phyloP scores from a whole-genome alignment of 2,888 invertebrate genomes.

The Molanna angustata region DNA sequence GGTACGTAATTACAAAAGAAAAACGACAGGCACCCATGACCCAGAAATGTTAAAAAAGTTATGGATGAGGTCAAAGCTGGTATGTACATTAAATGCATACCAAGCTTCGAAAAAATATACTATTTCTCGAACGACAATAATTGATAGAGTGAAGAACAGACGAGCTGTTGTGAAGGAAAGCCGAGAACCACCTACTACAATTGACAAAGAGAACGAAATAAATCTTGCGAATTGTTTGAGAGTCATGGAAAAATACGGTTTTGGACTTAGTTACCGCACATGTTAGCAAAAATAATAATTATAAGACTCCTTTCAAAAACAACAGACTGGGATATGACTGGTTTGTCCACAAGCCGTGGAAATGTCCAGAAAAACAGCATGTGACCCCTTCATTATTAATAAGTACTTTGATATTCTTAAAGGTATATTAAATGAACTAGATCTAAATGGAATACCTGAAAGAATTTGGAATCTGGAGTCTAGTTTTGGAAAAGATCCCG shows the following conservation, averaged over 20 bases:
- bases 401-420: constrained; percentile 4
- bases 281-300: not conserved
- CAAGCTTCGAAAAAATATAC: no score
- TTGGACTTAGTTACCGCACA: constrained; percentile 1
- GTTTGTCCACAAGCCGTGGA: constrained; percentile 2
- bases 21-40: no score
- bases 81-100: no score
- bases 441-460: not conserved
- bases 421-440: not conserved
- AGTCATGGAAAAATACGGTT: not conserved
- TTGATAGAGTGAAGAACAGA: no score
- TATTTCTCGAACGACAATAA: no score
- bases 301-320: constrained; percentile 1
- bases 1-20: no score
- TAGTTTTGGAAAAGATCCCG: constrained; percentile 3
- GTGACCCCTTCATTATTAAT: not conserved
- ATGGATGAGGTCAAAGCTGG: no score
- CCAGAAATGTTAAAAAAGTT: no score
- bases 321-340: constrained; percentile 5
- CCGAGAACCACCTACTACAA: no score
- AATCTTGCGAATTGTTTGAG: no score
- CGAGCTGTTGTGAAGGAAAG: no score
- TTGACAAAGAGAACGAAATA: no score
- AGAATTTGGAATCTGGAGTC: not conserved
- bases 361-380: constrained; percentile 6